phyloP scores from a whole-genome alignment of 2,113 vertebrate species.

The Willisornis vidua region DNA sequence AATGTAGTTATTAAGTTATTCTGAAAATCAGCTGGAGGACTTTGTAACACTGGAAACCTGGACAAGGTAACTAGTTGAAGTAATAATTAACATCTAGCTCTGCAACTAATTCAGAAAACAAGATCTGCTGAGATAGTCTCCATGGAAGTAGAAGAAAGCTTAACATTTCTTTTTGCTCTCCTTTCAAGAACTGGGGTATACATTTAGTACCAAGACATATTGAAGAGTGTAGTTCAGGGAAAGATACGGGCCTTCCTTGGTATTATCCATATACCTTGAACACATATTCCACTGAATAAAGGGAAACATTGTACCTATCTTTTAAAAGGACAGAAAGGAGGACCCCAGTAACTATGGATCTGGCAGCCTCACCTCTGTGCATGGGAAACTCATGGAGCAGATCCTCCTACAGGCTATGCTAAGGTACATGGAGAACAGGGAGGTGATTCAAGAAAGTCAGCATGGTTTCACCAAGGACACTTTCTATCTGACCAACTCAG shows the following conservation, averaged over 20 bases:
- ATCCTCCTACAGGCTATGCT: not conserved
- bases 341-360: not conserved
- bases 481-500: not conserved
- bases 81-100: not conserved
- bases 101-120: not conserved
- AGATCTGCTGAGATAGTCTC: not conserved
- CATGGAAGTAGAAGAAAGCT: not conserved
- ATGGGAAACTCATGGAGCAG: not conserved
- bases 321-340: not conserved
- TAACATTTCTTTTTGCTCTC: not conserved
- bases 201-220: not conserved
- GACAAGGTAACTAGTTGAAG: not conserved
- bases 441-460: not conserved
- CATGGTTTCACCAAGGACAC: not conserved
- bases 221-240: not conserved
- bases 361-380: not conserved
- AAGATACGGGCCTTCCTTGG: not conserved
- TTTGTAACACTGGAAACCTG: not conserved
- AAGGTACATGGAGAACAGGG: not conserved
- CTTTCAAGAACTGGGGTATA: not conserved
- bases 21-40: not conserved
- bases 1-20: not conserved
- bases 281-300: not conserved
- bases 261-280: not conserved
- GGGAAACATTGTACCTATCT: not conserved